Conservation (phyloP, 2,797 vertebrate species). For the Spinus pinus region DNA sequence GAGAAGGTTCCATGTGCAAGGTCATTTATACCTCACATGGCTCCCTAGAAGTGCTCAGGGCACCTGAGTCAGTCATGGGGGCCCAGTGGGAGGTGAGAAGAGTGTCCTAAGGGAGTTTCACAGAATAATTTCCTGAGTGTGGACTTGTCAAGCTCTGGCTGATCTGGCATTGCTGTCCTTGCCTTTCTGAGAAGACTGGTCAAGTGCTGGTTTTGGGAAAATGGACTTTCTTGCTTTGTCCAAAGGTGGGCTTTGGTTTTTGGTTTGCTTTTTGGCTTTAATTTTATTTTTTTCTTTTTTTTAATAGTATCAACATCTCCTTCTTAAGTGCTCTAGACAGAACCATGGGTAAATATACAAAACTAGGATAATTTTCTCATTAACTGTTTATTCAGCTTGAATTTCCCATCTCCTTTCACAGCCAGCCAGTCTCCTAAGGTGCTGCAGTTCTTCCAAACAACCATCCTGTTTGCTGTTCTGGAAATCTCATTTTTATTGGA, state of each 20-base stretch:
- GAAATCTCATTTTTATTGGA: not conserved
- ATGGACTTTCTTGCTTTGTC: not conserved
- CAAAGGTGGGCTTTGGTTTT: not conserved
- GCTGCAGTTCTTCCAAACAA: not conserved
- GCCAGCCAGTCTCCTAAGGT: not conserved
- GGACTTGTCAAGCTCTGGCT: not conserved
- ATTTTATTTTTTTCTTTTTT: not conserved
- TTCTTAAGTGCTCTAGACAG: not conserved
- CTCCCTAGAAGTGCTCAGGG: not conserved
- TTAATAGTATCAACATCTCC: rapidly evolving
- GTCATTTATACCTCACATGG: not conserved
- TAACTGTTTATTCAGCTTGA: not conserved
- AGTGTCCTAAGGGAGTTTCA: not conserved
- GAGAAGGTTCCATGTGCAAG: not conserved
- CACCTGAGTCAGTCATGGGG: not conserved
- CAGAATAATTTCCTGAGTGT: not conserved
- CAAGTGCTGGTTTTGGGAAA: not conserved
- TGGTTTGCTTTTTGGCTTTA: rapidly evolving
- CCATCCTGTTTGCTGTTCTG: not conserved
- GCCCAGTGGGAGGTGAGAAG: not conserved
- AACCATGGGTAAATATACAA: not conserved
- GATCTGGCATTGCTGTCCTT: not conserved
- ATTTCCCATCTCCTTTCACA: not conserved
- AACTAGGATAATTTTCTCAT: not conserved
- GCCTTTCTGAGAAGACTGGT: not conserved